A percentile compares a stretch with the other conserved stretches of the same genome.
Evolutionary conservation across 2,113 vertebrate species (phyloP).

Genomic region (Lasiurus cinereus): DNA sequence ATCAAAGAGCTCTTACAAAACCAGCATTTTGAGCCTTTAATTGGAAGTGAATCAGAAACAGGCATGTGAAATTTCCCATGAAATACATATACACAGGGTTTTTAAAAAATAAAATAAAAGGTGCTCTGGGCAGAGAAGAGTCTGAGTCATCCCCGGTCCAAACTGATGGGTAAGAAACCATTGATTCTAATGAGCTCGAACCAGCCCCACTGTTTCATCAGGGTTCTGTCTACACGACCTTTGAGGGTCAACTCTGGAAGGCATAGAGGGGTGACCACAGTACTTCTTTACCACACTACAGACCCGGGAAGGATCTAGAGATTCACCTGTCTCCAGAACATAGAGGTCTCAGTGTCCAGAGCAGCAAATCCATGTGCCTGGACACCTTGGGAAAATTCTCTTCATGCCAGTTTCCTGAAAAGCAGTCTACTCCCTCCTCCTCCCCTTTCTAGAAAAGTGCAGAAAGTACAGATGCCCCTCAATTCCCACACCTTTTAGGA

Average conservation of each 20-base stretch:
- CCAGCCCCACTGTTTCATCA: background rate
- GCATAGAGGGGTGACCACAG: too few relatives aligned
- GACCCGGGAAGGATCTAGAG: background rate
- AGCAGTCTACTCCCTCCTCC: background rate
- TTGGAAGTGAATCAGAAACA: slow-evolving; percentile 84
- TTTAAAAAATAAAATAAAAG: background rate
- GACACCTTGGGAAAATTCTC: background rate
- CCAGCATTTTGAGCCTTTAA: slow-evolving; percentile 82
- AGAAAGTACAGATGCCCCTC: background rate
- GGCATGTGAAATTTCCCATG: slow-evolving; percentile 83
- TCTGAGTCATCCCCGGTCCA: slow-evolving; percentile 56
- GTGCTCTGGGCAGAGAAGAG: slow-evolving; percentile 60
- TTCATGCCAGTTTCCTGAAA: background rate
- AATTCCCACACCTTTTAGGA: background rate
- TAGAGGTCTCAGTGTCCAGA: background rate
- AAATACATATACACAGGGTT: slow-evolving; percentile 75
- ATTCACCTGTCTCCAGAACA: background rate
- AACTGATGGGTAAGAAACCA: slow-evolving; percentile 48
- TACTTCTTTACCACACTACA: background rate
- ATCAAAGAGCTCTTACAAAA: slow-evolving; percentile 82
- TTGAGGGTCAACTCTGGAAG: background rate
- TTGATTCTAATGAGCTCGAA: background rate
- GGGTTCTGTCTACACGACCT: background rate
- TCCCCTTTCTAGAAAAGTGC: background rate
- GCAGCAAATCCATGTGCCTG: background rate